Conservation (phyloP, 1,140 invertebrate genomes). For the Dolichoris vasculosae region DNA sequence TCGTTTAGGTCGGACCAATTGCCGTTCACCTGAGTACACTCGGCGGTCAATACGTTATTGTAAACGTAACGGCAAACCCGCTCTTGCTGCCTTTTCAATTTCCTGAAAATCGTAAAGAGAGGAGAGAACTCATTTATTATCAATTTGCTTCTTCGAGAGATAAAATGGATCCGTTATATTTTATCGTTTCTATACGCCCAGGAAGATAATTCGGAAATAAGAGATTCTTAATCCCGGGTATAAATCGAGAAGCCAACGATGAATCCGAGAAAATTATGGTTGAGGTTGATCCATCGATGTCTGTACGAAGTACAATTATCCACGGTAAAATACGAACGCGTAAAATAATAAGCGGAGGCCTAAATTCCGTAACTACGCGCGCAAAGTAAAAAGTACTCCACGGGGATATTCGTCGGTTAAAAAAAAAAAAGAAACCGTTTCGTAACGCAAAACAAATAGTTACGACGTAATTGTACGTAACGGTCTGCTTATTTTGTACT, state of each 20-base stretch:
- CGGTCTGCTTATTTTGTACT: too few relatives aligned
- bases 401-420: too few relatives aligned
- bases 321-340: too few relatives aligned
- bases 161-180: background rate
- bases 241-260: background rate
- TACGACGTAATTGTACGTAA: too few relatives aligned
- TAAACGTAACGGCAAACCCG: slow-evolving; percentile 80
- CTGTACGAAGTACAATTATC: too few relatives aligned
- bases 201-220: background rate
- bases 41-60: slow-evolving; percentile 77
- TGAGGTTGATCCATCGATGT: background rate
- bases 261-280: background rate
- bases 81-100: slow-evolving; percentile 79
- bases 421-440: too few relatives aligned
- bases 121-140: background rate
- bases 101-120: slow-evolving; percentile 73
- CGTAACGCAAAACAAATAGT: too few relatives aligned
- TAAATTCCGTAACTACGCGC: too few relatives aligned
- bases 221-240: background rate
- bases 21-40: slow-evolving; percentile 78
- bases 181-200: background rate
- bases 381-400: too few relatives aligned
- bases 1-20: slow-evolving; percentile 69
- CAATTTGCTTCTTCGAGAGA: background rate
- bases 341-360: too few relatives aligned